Base-by-base conservation (phyloP, 2,888 invertebrate genomes). In the Bombylius major region DNA sequence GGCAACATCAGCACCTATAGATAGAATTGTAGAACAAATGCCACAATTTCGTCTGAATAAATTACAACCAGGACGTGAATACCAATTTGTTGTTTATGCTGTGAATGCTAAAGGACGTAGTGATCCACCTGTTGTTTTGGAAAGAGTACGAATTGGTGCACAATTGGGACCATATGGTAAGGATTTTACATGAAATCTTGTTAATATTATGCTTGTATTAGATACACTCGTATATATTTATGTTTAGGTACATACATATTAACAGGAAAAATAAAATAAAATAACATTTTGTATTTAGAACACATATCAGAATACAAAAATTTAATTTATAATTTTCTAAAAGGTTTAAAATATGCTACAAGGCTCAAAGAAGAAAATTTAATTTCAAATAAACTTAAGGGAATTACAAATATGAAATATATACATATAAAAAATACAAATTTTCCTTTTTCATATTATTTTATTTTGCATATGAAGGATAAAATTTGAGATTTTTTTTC, bases 31-130 rank as follows among this genome's bases (percentile, higher is more conserved):
- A 69, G 79, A 84, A 71, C 77, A 79, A 60, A 76, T 77, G 58
- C 89, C 89, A 2, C 80, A 81, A 63, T 89, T 89, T 66, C 79
- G 83, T 50, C 76, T 89, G 56, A 84, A 83, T 67, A 83, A 83
- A 62, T 77, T 92, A 58, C 81, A 86, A 57, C 85, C 89, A 23
- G 89, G 87, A 53, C 80, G 82, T 62, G 80, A 82, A 67, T 92
- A 91, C 74, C 86, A 87, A 67, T 79, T 90, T 61, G 77, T 83
- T 61, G 84, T 91, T 39, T 91, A 87, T 70, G 87, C 90, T 31
- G 86, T 87, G 63, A 92, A 91, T 64, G 85, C 87, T 8, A 82
- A 84, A 67, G 91, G 91, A 58, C 79, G 84, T 62, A 89, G 89
- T 61, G 77, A 79, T 56, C 84, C 83, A 53, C 85, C 89, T 4